Percentiles rank a stretch among this genome's conserved stretches.
phyloP scores from a whole-genome alignment of 2,113 vertebrate species.

The Peucedramus taeniatus region DNA sequence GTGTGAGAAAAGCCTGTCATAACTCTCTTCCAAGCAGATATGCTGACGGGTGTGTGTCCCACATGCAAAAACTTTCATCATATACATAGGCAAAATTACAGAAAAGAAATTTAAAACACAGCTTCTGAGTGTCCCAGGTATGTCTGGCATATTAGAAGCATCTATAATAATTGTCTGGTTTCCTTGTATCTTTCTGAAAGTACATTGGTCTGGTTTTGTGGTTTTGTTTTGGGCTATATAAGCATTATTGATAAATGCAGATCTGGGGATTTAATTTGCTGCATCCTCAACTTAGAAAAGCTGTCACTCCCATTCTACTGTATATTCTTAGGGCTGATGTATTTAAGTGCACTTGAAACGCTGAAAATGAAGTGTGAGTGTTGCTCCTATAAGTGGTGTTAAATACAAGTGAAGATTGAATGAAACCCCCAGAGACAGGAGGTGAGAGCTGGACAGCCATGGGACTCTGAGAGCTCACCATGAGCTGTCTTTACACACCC shows the following conservation, averaged over 20 bases:
- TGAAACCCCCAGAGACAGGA: background rate
- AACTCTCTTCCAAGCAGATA: background rate
- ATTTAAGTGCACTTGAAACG: background rate
- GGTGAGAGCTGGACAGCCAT: background rate
- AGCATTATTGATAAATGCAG: background rate
- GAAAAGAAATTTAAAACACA: background rate
- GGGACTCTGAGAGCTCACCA: background rate
- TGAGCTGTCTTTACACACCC: background rate
- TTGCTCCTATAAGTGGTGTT: background rate
- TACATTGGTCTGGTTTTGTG: background rate
- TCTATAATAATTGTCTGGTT: background rate
- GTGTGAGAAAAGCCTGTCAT: background rate
- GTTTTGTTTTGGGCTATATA: background rate
- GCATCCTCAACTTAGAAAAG: background rate
- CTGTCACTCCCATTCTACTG: background rate
- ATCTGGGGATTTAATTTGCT: background rate
- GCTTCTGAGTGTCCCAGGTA: background rate
- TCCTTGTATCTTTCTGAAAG: background rate
- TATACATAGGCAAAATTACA: background rate
- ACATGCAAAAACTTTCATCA: background rate
- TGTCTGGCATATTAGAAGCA: background rate
- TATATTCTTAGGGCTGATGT: background rate
- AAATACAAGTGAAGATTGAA: background rate
- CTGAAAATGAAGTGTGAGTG: background rate
- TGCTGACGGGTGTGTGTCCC: background rate